Conservation (phyloP, 1,140 invertebrate genomes). For the Adelges cooleyi region DNA sequence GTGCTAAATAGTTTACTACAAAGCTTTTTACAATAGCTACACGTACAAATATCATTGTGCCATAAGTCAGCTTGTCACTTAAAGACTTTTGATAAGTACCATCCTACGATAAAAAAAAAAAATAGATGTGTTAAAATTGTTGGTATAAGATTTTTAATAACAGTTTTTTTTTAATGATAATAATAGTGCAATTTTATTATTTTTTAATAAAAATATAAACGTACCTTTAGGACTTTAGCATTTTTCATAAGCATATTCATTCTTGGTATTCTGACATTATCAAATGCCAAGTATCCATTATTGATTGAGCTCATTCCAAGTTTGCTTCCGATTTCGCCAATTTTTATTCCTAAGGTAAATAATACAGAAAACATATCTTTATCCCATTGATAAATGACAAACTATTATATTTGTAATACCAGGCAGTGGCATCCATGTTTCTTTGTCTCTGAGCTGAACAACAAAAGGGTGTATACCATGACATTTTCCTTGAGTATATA, state of each 20-base stretch:
- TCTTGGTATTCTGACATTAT: slow-evolving; percentile 74
- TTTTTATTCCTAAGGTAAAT: slow-evolving; percentile 61
- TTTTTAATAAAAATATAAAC: too few relatives aligned
- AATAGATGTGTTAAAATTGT: neutral
- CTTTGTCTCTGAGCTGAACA: slow-evolving; percentile 75
- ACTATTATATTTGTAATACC: neutral
- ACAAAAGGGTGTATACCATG: slow-evolving; percentile 86
- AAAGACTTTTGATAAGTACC: slow-evolving; percentile 77
- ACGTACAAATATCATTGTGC: slow-evolving; percentile 88
- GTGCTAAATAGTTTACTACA: slow-evolving; percentile 53
- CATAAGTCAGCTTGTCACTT: slow-evolving; percentile 79
- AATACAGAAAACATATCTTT: slow-evolving; percentile 32
- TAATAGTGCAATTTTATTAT: too few relatives aligned
- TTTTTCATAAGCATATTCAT: slow-evolving; percentile 90
- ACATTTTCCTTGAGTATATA: slow-evolving; percentile 70
- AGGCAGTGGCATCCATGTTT: slow-evolving; percentile 67
- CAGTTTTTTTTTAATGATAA: too few relatives aligned
- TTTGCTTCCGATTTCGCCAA: slow-evolving; percentile 90
- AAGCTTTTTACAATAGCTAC: slow-evolving; percentile 65
- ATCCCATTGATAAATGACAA: slow-evolving; percentile 23
- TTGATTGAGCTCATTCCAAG: slow-evolving; percentile 81
- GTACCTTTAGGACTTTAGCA: slow-evolving; percentile 62
- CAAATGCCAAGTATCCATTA: slow-evolving; percentile 80
- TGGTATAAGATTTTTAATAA: too few relatives aligned
- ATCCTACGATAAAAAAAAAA: slow-evolving; percentile 46